phyloP scores from a whole-genome alignment of 2,888 invertebrate species.

The Amblyjoppa fuscipennis region DNA sequence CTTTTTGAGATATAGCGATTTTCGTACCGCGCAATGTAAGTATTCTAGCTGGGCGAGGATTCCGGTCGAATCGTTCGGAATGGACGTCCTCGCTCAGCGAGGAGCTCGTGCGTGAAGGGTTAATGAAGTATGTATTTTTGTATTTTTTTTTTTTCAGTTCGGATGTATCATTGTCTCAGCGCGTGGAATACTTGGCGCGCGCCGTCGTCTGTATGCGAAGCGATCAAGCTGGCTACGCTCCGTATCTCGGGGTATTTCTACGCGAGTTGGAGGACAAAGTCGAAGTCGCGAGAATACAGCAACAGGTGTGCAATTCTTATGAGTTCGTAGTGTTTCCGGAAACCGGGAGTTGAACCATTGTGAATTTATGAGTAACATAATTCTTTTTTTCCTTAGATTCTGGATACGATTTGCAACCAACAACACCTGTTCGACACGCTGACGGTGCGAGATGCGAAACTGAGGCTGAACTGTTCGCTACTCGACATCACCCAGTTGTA shows the following conservation, averaged over 20 bases:
- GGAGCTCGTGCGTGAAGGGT: too few relatives aligned
- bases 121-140: not conserved
- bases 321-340: not conserved
- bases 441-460: conserved; percentile 87
- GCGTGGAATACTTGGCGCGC: conserved; percentile 96
- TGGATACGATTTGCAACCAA: conserved; percentile 88
- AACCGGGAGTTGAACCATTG: not conserved
- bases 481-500: conserved; percentile 96
- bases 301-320: conserved; percentile 83
- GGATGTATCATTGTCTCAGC: conserved; percentile 91
- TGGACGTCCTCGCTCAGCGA: too few relatives aligned
- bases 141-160: conserved; percentile 87
- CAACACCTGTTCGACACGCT: conserved; percentile 78
- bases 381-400: conserved; percentile 84
- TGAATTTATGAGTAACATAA: too few relatives aligned
- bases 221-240: conserved; percentile 91
- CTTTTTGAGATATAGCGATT: not conserved
- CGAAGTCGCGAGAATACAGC: conserved; percentile 95
- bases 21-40: too few relatives aligned
- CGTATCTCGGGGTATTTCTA: conserved; percentile 91
- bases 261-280: conserved; percentile 97
- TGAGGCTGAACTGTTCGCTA: conserved; percentile 92
- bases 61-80: too few relatives aligned
- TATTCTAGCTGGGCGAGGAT: too few relatives aligned
- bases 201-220: conserved; percentile 98